Evolutionary conservation across 1,140 invertebrate species (phyloP).

Genomic region (Notospermus geniculatus): DNA sequence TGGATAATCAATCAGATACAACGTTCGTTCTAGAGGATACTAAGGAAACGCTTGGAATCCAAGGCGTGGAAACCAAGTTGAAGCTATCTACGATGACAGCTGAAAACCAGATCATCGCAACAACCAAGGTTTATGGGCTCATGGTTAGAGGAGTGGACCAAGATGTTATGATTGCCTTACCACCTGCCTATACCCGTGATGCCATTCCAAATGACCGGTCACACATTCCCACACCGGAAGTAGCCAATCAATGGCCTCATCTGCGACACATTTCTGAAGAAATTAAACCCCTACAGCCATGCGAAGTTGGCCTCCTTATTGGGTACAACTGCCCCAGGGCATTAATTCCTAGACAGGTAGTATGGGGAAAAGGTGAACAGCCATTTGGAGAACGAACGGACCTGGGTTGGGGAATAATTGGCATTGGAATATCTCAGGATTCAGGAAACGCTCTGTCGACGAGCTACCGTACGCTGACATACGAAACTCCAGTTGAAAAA

Average conservation of each 20-base stretch:
- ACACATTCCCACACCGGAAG: too few relatives aligned
- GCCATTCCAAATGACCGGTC: too few relatives aligned
- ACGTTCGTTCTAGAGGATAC: slow-evolving; percentile 21
- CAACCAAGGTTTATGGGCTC: slow-evolving; percentile 13
- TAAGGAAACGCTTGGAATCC: slow-evolving; percentile 1
- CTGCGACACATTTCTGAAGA: slow-evolving; percentile 6
- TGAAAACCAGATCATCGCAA: slow-evolving; percentile 11
- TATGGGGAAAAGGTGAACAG: neutral
- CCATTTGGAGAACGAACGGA: neutral
- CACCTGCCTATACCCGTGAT: too few relatives aligned
- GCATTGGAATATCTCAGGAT: too few relatives aligned
- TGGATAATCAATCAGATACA: slow-evolving; percentile 26
- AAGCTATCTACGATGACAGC: slow-evolving; percentile 17
- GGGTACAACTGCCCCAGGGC: neutral
- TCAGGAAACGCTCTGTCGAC: too few relatives aligned
- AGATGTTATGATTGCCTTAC: too few relatives aligned
- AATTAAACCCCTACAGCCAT: too few relatives aligned
- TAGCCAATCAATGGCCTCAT: slow-evolving; percentile 15
- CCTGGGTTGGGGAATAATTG: neutral
- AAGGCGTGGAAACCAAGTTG: slow-evolving; percentile 11
- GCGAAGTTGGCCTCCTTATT: slow-evolving; percentile 5
- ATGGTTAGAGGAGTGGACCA: too few relatives aligned
- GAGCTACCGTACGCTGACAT: too few relatives aligned
- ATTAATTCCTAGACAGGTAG: neutral
- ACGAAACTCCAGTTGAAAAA: too few relatives aligned